Evolutionary conservation across 2,797 vertebrate genomes (phyloP).

Genomic region (Bradypodion ventrale): DNA sequence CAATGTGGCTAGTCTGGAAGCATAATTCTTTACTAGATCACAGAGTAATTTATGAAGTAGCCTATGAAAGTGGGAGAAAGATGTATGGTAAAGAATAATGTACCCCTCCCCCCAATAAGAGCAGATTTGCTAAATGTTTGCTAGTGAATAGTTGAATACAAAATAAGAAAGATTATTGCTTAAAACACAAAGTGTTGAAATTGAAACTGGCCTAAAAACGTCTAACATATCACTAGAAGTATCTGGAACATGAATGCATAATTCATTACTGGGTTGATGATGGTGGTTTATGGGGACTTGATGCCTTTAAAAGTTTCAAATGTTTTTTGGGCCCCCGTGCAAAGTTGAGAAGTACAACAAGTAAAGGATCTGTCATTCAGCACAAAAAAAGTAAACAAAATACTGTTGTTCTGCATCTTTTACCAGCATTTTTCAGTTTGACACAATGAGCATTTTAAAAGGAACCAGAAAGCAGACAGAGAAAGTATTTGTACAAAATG

Average conservation of each 20-base stretch:
- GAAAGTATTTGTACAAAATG: conserved; percentile 19
- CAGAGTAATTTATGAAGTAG: too few species aligned
- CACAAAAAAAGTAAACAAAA: conserved; percentile 12
- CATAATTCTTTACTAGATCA: too few species aligned
- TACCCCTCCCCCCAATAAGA: background rate
- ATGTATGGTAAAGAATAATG: too few species aligned
- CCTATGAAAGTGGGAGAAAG: too few species aligned
- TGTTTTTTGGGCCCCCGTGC: background rate
- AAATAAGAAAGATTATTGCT: background rate
- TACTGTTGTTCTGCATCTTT: background rate
- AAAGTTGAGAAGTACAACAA: conserved; percentile 9
- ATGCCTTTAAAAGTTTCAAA: background rate
- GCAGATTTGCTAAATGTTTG: background rate
- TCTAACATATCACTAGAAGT: background rate
- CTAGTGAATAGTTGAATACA: background rate
- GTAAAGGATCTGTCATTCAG: conserved; percentile 12
- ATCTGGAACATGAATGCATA: background rate
- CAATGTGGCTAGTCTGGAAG: too few species aligned
- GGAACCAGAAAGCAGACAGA: background rate
- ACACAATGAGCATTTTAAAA: background rate
- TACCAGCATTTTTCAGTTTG: background rate
- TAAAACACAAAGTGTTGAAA: background rate
- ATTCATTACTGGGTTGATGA: background rate
- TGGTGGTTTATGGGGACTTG: background rate
- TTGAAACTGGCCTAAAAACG: background rate